Evolutionary conservation across 2,888 invertebrate genomes (phyloP).

Genomic region (Drosophila diplacantha): DNA sequence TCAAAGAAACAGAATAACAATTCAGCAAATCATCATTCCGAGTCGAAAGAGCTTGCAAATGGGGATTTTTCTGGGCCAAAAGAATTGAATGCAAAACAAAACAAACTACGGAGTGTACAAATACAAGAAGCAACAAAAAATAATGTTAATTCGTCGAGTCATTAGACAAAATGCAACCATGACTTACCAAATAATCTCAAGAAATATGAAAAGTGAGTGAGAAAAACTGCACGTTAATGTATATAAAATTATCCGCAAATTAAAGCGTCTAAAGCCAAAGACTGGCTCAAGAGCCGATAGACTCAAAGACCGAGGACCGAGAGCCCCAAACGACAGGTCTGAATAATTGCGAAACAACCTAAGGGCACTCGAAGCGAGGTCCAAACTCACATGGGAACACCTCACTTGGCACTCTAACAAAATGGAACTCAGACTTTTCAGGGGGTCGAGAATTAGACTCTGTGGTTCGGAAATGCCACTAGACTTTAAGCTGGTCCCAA

Average conservation of each 20-base stretch:
- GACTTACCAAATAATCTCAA: conserved; percentile 58
- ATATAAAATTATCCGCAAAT: conserved; percentile 68
- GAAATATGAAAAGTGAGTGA: conserved; percentile 55
- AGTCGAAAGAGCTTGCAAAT: conserved; percentile 34
- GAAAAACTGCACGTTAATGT: conserved; percentile 68
- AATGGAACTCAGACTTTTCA: conserved; percentile 15
- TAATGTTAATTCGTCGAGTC: conserved; percentile 54
- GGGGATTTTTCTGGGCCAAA: conserved; percentile 23
- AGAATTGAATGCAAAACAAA: conserved; percentile 33
- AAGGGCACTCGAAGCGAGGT: conserved; percentile 61
- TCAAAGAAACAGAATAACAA: conserved; percentile 16
- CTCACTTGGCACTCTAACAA: conserved; percentile 13
- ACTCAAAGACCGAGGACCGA: conserved; percentile 21
- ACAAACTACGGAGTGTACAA: conserved; percentile 14
- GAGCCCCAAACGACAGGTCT: conserved; percentile 28
- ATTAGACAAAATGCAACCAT: conserved; percentile 69
- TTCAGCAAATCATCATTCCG: conserved; percentile 29
- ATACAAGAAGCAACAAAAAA: conserved; percentile 2
- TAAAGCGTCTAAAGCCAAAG: conserved; percentile 56
- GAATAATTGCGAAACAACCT: conserved; percentile 63
- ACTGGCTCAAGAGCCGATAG: conserved; percentile 29
- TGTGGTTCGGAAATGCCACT: conserved; percentile 2
- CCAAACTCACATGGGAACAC: conserved; percentile 41
- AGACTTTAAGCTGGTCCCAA: not conserved
- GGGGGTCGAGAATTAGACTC: conserved; percentile 19